Percentiles rank a stretch among this genome's conserved stretches.
Conservation (phyloP, 2,888 invertebrate species). For the Parapristionchus giblindavisi region DNA sequence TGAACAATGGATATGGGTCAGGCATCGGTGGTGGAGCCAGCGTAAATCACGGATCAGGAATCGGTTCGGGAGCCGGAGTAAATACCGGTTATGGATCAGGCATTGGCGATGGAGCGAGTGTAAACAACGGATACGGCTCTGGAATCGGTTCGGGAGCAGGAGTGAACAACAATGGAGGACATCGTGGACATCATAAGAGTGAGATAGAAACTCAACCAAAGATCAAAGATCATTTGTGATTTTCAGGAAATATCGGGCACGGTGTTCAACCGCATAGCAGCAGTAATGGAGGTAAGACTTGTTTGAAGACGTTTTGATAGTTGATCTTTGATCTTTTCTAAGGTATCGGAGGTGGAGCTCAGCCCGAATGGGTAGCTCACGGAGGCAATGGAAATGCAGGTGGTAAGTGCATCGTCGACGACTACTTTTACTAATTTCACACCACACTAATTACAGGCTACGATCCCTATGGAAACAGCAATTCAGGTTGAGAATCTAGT, state of each 20-base stretch:
- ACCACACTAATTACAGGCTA: too few species aligned
- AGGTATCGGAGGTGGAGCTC: conserved; percentile 32
- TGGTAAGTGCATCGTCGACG: too few species aligned
- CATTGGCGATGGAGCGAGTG: conserved; percentile 6
- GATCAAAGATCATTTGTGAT: background rate
- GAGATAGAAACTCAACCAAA: background rate
- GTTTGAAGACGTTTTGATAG: too few species aligned
- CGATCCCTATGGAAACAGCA: too few species aligned
- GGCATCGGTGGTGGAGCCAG: conserved; percentile 16
- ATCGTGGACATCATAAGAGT: conserved; percentile 23
- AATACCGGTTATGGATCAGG: conserved; percentile 4
- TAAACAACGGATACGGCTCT: background rate
- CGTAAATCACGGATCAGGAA: background rate
- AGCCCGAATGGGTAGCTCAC: too few species aligned
- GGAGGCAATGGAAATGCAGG: too few species aligned
- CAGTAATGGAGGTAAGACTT: too few species aligned
- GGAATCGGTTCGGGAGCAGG: conserved; percentile 26
- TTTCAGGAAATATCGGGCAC: conserved; percentile 10
- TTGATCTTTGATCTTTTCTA: conserved; percentile 28
- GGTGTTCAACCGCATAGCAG: too few species aligned
- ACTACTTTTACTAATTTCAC: too few species aligned
- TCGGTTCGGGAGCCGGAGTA: background rate
- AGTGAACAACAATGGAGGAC: background rate
- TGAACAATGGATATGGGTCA: too few species aligned
- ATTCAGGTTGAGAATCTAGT: too few species aligned